Evolutionary conservation across 2,113 vertebrate genomes (phyloP).

Genomic region (Maccullochella peelii): DNA sequence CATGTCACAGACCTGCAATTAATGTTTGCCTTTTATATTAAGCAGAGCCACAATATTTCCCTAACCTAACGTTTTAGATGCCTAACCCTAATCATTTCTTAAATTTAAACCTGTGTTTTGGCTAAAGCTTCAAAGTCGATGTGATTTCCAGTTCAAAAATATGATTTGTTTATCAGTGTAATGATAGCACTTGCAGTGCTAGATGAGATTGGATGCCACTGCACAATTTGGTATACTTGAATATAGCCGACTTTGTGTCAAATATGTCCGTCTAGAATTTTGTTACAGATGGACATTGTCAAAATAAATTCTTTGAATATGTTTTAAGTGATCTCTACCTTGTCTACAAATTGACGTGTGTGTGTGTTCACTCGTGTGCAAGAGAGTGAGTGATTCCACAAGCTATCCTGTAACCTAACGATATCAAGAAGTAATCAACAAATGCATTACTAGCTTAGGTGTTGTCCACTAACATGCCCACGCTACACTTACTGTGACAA

Average conservation of each 20-base stretch:
- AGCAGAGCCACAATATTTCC: neutral
- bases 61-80: neutral
- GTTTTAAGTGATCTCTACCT: too few species aligned
- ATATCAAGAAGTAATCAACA: slow-evolving; percentile 26
- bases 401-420: neutral
- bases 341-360: neutral
- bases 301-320: neutral
- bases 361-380: neutral
- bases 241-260: neutral
- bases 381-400: neutral
- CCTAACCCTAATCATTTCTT: neutral
- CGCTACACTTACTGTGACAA: slow-evolving; percentile 12
- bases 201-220: neutral
- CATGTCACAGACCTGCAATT: neutral
- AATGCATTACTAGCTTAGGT: neutral
- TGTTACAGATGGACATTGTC: too few species aligned
- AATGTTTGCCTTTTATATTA: neutral
- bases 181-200: too few species aligned
- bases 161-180: neutral
- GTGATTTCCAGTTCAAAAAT: too few species aligned
- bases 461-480: slow-evolving; percentile 32
- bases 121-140: neutral
- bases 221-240: neutral
- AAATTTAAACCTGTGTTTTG: neutral
- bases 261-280: neutral